Percentiles rank a stretch among this genome's conserved stretches.
phyloP scores from a whole-genome alignment of 2,113 vertebrate species.

The Mobula birostris region DNA sequence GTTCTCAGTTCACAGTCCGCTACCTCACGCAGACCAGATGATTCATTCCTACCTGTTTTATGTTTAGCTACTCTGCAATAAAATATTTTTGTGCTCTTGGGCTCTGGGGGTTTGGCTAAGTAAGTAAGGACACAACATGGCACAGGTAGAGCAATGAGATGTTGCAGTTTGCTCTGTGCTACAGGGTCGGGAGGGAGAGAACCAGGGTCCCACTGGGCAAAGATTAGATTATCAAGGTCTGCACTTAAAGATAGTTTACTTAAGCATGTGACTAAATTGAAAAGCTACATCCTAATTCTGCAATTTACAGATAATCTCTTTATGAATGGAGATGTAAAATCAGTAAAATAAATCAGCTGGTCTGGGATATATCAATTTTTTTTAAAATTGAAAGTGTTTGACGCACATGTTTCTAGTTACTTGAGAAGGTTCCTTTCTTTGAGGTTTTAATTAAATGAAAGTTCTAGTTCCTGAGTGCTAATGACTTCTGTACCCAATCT shows the following conservation, averaged over 20 bases:
- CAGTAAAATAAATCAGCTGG: background rate
- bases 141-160: background rate
- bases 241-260: background rate
- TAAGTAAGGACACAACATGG: background rate
- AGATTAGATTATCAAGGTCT: background rate
- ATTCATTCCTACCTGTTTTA: background rate
- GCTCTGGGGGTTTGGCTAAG: background rate
- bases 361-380: background rate
- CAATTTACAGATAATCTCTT: background rate
- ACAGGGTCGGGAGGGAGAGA: background rate
- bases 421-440: background rate
- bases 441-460: background rate
- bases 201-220: background rate
- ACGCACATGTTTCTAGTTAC: background rate
- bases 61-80: background rate
- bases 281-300: background rate
- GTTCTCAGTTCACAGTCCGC: background rate
- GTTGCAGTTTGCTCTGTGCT: background rate
- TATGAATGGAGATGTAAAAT: background rate
- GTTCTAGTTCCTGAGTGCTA: conserved; percentile 12
- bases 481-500: background rate
- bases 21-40: background rate
- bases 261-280: background rate
- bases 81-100: background rate
- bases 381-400: background rate